Base-by-base conservation (phyloP, 2,113 vertebrate species). In the Muntiacus muntjak region DNA sequence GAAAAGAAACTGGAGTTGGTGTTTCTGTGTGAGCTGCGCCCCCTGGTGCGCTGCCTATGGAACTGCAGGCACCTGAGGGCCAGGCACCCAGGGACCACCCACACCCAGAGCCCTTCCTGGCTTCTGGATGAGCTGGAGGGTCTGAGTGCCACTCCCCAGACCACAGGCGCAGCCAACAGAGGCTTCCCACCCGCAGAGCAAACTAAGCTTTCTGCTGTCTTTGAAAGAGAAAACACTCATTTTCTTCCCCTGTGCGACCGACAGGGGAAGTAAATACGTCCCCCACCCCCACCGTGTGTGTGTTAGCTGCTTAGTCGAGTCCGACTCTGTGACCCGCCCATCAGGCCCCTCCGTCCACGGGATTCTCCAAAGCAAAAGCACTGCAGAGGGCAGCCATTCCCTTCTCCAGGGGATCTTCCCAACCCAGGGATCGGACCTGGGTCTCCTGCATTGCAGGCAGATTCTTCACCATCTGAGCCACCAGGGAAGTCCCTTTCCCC, bases 71-170 rank as follows among this genome's bases (percentile, higher is more conserved):
- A 60, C 47, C 30, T 1, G n/a, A 2, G 43, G 12, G 12, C 4
- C 2, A 8, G 0, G 33, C 19, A 26, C 33, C 40, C 62, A 28
- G 45, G 19, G 21, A 14, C 50, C 40, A 33, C 13, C 10, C 1
- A 1, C 16, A 6, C 0, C 0, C n/a, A 78, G 28, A 64, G 33
- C 15, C 25, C 13, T 15, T 81, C 3, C 82, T 28, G 12, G 6
- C 12, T 1, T 23, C 2, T 0, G 5, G 12, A n/a, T 1, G 33
- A 87, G 47, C 28, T 5, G 0, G 1, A 13, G 6, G 11, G 62
- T 36, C 74, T 82, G 4, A 57, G 4, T 6, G 13, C 55, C 36
- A 26, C 55, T 60, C 81, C 40, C 64, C 40, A 55, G 2, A 21
- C 76, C 11, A 57, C 0, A 9, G 54, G 9, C 47, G 28, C 33